phyloP scores from a whole-genome alignment of 2,888 invertebrate genomes.

The Brenthis hecate region DNA sequence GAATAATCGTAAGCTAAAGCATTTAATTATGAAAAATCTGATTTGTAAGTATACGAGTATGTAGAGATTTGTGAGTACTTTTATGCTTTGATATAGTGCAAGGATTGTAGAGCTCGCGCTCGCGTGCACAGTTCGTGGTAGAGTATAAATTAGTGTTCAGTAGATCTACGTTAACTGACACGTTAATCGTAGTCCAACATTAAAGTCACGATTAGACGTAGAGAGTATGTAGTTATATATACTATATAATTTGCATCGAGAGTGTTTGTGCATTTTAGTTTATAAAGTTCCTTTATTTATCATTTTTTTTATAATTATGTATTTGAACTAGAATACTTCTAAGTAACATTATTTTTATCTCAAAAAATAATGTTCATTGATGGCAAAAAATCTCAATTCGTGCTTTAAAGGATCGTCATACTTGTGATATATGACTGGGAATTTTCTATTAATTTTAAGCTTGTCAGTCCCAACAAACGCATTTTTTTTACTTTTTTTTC shows the following conservation, averaged over 20 bases:
- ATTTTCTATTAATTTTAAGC: too few relatives aligned
- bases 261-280: not conserved
- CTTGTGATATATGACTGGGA: too few relatives aligned
- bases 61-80: not conserved
- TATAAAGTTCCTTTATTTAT: not conserved
- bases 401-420: too few relatives aligned
- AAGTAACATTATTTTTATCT: too few relatives aligned
- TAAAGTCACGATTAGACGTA: not conserved
- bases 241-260: not conserved
- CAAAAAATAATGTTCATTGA: too few relatives aligned
- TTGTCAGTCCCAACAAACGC: too few relatives aligned
- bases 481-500: too few relatives aligned
- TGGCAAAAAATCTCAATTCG: too few relatives aligned
- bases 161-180: slow-evolving; percentile 9
- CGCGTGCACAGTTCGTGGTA: slow-evolving; percentile 4
- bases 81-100: slow-evolving; percentile 8
- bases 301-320: not conserved
- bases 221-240: not conserved
- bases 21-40: not conserved
- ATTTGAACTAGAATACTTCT: too few relatives aligned
- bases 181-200: slow-evolving; percentile 4
- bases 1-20: slow-evolving; percentile 17
- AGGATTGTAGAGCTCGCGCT: slow-evolving; percentile 5
- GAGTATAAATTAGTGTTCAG: slow-evolving; percentile 4
- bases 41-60: not conserved